Evolutionary conservation across 2,797 vertebrate species (phyloP).

Genomic region (Chromobotia macracanthus): DNA sequence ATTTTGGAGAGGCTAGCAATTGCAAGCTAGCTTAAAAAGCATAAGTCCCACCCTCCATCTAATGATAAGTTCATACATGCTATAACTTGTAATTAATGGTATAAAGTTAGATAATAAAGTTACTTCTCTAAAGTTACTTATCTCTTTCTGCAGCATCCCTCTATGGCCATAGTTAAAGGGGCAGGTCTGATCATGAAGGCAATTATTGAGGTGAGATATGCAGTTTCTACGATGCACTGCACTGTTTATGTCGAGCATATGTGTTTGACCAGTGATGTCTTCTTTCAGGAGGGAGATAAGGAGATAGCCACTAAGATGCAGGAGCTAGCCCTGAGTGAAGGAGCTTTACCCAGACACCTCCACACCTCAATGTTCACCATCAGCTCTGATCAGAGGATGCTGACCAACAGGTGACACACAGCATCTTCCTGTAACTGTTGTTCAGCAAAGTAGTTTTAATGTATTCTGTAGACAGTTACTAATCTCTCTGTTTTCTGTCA

Average conservation of each 20-base stretch:
- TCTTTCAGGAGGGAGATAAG: conserved; percentile 93
- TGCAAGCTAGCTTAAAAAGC: too few species aligned
- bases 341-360: conserved; percentile 94
- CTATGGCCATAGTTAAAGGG: conserved; percentile 98
- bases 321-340: conserved; percentile 96
- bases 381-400: conserved; percentile 97
- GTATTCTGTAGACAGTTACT: background rate
- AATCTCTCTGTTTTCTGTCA: background rate
- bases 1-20: too few species aligned
- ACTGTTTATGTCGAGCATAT: background rate
- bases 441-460: background rate
- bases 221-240: background rate
- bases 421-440: background rate
- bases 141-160: conserved; percentile 87
- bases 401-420: conserved; percentile 89
- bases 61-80: too few species aligned
- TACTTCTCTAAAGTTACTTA: background rate
- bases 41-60: too few species aligned
- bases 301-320: conserved; percentile 99
- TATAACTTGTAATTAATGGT: too few species aligned
- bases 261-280: conserved; percentile 8
- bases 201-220: conserved; percentile 91
- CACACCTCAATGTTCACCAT: conserved; percentile 97
- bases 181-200: conserved; percentile 99
- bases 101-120: too few species aligned